Evolutionary conservation across 2,797 vertebrate genomes (phyloP), one percentile per base, ranked within the genome.

Genomic region (Lepilemur septentrionalis): DNA sequence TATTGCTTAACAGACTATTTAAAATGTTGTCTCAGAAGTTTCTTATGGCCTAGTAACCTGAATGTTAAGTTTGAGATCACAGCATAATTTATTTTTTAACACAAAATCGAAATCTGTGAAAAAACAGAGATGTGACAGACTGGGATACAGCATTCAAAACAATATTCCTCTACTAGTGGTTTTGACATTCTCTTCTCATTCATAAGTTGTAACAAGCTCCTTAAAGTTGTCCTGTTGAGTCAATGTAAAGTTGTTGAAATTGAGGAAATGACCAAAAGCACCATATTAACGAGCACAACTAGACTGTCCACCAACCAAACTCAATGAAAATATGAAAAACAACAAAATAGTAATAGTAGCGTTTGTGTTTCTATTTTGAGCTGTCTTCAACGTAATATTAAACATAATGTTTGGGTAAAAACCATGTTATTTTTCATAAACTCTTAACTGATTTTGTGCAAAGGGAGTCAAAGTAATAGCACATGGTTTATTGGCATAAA

Each of bases 321-420:
- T 97, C 87, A 97, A 87, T 95, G 79, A 67, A 96, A 96, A 96
- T 83, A 76, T 90, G 57, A 94, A 84, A 97, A 97, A 97, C 61
- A 95, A 91, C 25, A 93, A 94, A 96, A 91, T 41, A 79, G 11
- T 22, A 96, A 92, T 38, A 79, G 14, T 23, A 43, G 89, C 76
- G 80, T 94, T 82, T n/a, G 5, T 17, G 79, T 95, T 97, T 97
- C 17, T 35, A 87, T 93, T 97, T 95, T 97, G 90, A 93, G 94
- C 93, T 79, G 83, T 96, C 92, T 97, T 97, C 87, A 75, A 18
- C 96, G 81, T 96, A 92, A 94, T 89, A 87, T 78, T 95, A 98
- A 98, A 96, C 96, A 97, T 95, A 92, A 97, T 98, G 97, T 98
- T 98, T 98, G 98, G 93, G 80, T 97, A 96, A 97, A 95, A 89